These are phyloP conservation scores for Agrochola lychnidis DNA, from an alignment of 2,888 invertebrate genomes.

Conservation along the genomic window DNA sequence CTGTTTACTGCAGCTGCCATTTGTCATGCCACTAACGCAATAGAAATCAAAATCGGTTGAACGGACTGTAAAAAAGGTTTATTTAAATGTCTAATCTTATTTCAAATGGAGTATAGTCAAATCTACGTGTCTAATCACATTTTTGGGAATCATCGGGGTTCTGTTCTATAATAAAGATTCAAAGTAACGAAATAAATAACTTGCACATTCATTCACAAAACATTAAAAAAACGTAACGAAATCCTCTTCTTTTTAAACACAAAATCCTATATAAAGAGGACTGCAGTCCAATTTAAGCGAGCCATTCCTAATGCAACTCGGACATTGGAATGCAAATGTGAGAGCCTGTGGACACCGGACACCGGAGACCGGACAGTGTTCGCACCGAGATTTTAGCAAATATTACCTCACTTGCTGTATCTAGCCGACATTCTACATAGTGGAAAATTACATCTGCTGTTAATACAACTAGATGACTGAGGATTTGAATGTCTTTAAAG, in stretches of 20 bases:
- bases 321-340: slow-evolving; percentile 53
- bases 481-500: background rate
- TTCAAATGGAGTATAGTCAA: too few relatives aligned
- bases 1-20: too few relatives aligned
- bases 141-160: background rate
- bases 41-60: too few relatives aligned
- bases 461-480: slow-evolving; percentile 3
- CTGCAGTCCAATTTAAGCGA: slow-evolving; percentile 23
- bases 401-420: slow-evolving; percentile 31
- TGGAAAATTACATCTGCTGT: slow-evolving; percentile 25
- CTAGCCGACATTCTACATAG: background rate
- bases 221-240: slow-evolving; percentile 4
- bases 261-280: slow-evolving; percentile 32
- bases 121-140: background rate
- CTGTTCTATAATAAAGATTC: background rate
- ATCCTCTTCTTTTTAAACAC: slow-evolving; percentile 21
- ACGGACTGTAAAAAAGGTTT: too few relatives aligned
- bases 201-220: background rate
- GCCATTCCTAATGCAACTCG: slow-evolving; percentile 39
- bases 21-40: too few relatives aligned
- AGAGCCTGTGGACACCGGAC: background rate
- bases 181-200: background rate
- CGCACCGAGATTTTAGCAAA: slow-evolving; percentile 45
- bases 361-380: slow-evolving; percentile 23
- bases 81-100: too few relatives aligned